Percentiles rank a stretch among this genome's conserved stretches.
These are phyloP conservation scores for Oryctes rhinoceros DNA, from an alignment of 1,140 invertebrate species.

Conservation along the genomic window DNA sequence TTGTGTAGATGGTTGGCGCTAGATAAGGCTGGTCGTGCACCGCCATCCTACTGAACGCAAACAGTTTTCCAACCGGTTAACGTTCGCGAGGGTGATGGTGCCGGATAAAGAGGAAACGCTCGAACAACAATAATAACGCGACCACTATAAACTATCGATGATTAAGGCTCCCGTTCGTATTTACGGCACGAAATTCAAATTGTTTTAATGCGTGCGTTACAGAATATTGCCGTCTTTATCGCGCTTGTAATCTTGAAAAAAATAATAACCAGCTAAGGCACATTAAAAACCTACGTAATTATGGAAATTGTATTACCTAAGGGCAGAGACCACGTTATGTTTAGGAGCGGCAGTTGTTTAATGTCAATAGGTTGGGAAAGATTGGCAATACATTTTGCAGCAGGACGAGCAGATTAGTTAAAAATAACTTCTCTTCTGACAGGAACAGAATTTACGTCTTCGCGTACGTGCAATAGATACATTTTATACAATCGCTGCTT, in stretches of 20 bases:
- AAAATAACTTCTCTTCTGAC: no score
- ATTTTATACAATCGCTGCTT: no score
- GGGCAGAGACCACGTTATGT: no score
- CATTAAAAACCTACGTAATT: no score
- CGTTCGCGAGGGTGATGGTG: conserved; percentile 49
- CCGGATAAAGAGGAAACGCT: conserved; percentile 46
- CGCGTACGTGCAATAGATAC: no score
- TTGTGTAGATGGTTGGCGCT: not conserved
- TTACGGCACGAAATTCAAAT: conserved; percentile 52
- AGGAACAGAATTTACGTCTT: no score
- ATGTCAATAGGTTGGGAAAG: no score
- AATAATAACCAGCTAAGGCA: not conserved
- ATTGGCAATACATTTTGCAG: no score
- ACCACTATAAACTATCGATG: not conserved
- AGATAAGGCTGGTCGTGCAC: conserved; percentile 6
- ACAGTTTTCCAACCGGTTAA: conserved; percentile 40
- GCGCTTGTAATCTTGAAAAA: not conserved
- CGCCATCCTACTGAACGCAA: not conserved
- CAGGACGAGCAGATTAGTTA: no score
- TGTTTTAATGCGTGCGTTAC: conserved; percentile 53
- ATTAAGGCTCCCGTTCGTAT: not conserved
- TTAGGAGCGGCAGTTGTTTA: no score
- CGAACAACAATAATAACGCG: not conserved
- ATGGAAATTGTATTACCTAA: no score
- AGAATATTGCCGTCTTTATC: not conserved